Percentiles rank a stretch among this genome's conserved stretches.
phyloP scores from a whole-genome alignment of 2,113 vertebrate species.

The Stigmatopora argus region DNA sequence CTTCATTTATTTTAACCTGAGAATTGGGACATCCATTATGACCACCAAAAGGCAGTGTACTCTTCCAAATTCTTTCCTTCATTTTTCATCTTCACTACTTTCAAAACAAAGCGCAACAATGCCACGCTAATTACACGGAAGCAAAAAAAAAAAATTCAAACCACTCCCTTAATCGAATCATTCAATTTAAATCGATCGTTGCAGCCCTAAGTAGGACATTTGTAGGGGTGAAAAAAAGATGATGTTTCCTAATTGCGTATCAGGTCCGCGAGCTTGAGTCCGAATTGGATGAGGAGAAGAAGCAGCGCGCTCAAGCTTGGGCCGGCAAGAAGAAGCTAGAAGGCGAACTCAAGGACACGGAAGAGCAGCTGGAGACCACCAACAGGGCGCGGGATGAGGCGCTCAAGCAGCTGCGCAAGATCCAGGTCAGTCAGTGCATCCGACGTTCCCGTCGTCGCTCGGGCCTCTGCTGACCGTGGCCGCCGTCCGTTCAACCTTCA shows the following conservation, averaged over 20 bases:
- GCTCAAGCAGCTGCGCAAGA: conserved; percentile 85
- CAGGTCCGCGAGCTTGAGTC: conserved; percentile 87
- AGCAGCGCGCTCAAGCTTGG: conserved; percentile 75
- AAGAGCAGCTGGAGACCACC: conserved; percentile 83
- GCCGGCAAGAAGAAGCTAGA: conserved; percentile 88
- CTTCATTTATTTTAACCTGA: no score
- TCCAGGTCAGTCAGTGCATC: conserved; percentile 72
- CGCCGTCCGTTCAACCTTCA: conserved; percentile 39
- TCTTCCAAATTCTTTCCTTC: no score
- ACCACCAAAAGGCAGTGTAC: no score
- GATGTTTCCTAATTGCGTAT: fast-evolving
- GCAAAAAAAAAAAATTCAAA: no score
- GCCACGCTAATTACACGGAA: no score
- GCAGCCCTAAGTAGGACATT: neutral
- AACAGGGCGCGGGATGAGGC: conserved; percentile 83
- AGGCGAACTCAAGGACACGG: conserved; percentile 82
- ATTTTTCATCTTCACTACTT: no score
- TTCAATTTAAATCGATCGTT: no score
- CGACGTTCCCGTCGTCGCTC: neutral
- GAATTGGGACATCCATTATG: no score
- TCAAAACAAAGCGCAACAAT: no score
- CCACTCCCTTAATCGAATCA: no score
- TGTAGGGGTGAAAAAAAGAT: neutral
- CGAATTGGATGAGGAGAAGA: conserved; percentile 89
- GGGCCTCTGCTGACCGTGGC: neutral